Evolutionary conservation across 2,113 vertebrate genomes (phyloP).

Genomic region (Oncorhynchus kisutch): DNA sequence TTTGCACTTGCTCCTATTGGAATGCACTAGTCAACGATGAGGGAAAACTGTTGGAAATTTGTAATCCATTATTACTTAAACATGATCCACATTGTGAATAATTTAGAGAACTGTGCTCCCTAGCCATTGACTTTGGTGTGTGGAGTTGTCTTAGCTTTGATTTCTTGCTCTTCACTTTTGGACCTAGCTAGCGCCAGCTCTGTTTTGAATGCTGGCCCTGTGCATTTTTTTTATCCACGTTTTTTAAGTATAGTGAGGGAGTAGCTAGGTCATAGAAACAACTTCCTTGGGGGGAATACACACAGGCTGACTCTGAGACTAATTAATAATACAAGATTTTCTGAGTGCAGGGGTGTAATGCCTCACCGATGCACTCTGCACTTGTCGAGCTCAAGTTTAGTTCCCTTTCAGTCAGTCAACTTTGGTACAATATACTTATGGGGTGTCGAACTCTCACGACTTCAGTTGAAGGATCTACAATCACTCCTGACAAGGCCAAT

Average conservation of each 20-base stretch:
- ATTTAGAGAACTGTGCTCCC: constrained; percentile 53
- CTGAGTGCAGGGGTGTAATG: constrained; percentile 36
- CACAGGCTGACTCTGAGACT: constrained; percentile 22
- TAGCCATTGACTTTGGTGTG: constrained; percentile 39
- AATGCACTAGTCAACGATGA: constrained; percentile 19
- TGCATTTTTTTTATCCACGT: constrained; percentile 1
- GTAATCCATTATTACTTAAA: constrained; percentile 64
- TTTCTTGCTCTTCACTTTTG: constrained; percentile 30
- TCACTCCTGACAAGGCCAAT: too few relatives aligned
- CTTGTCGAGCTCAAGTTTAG: constrained; percentile 29
- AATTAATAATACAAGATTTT: constrained; percentile 64
- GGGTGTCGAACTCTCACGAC: too few relatives aligned
- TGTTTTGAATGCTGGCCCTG: constrained; percentile 27
- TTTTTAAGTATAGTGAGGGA: background rate
- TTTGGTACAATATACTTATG: too few relatives aligned
- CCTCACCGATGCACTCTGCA: constrained; percentile 15
- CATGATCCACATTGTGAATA: constrained; percentile 60
- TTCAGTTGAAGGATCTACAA: too few relatives aligned
- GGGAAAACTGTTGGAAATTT: constrained; percentile 21
- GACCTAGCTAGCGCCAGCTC: constrained; percentile 11
- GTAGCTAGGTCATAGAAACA: constrained; percentile 31
- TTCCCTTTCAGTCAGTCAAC: too few relatives aligned
- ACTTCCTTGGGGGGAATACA: constrained; percentile 34
- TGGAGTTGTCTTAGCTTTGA: constrained; percentile 42
- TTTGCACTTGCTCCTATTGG: constrained; percentile 6